Evolutionary conservation across 2,888 invertebrate species (phyloP), one percentile per base, ranked within the genome.

Genomic region (Margaritifera margaritifera): DNA sequence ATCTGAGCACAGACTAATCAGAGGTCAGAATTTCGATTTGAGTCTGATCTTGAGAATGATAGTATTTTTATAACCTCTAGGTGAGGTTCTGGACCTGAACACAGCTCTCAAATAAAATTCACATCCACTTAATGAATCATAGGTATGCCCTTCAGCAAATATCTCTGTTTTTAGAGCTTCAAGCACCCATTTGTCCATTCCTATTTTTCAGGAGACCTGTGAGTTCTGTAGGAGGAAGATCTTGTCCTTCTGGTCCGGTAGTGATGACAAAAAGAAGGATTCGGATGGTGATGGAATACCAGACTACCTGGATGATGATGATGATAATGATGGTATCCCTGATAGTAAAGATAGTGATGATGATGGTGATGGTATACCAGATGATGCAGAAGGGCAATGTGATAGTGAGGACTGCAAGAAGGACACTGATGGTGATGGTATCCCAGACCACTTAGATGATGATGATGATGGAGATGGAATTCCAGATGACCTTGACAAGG

Each of bases 291-390:
- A 82, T 65, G 83, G 83, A 57, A 79, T 84, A 54, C 82, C 82
- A 20, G 81, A 84, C 58, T 15, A 69, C 27, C 27, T 72, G 3
- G 82, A 84, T 66, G 75, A 80, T 66, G 71, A 79, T 60, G 71
- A 71, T 19, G 85, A 84, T 57, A 73, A 74, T 66, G 84, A 87
- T 71, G 86, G 86, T 8, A 84, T 84, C 25, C 83, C 84, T 20
- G 81, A 85, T 67, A 24, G 81, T 15, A 22, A 71, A 2, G 80
- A 81, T 22, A 65, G 77, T 11, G 84, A 85, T 59, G 70, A 64
- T 25, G 84, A 83, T 77, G 86, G 86, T 4, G 87, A 88, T 80
- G 86, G 87, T 52, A 86, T 87, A 59, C 85, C 86, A n/a, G 86
- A 87, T 74, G 79, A 78, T 58, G 53, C 81, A 20, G 85, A 86